Conservation (phyloP, 2,113 vertebrate species). For the Rattus norvegicus region GRCr8 NC_086039.1:77930501-77931000, state of each 20-base stretch:
- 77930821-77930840: slow-evolving; percentile 9
- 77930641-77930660: neutral
- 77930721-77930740: neutral
- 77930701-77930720: slow-evolving; percentile 24
- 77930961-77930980: neutral
- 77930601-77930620: slow-evolving; percentile 16
- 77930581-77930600: slow-evolving; percentile 49
- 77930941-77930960: neutral
- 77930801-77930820: neutral
- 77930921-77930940: neutral
- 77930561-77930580: slow-evolving; percentile 1
- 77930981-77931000: neutral
- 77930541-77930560: neutral
- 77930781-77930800: neutral
- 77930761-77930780: neutral
- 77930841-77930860: neutral
- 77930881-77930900: neutral
- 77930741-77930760: neutral
- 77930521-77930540: neutral
- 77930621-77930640: slow-evolving; percentile 38
- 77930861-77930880: neutral
- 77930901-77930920: neutral
- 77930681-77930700: slow-evolving; percentile 25
- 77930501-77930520: neutral
- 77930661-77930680: slow-evolving; percentile 24